Conservation (phyloP, 2,797 vertebrate genomes). For the Gallinago nigripennis region DNA sequence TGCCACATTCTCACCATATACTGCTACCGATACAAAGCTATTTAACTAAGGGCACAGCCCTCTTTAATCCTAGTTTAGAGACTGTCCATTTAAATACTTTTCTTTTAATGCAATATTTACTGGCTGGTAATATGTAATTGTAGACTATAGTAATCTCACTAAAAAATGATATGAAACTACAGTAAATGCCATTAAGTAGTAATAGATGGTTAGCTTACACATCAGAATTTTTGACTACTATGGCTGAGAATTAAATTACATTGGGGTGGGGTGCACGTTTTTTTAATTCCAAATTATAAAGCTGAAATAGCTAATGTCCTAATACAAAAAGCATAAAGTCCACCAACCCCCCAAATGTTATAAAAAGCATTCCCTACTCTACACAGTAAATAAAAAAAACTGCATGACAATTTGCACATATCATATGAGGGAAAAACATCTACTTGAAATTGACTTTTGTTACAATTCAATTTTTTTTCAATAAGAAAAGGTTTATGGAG, state of each 20-base stretch:
- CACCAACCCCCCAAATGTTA: background rate
- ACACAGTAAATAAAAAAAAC: background rate
- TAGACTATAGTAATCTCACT: slow-evolving; percentile 48
- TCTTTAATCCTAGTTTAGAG: slow-evolving; percentile 42
- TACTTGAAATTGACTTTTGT: background rate
- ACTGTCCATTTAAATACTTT: slow-evolving; percentile 13
- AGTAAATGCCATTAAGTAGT: slow-evolving; percentile 21
- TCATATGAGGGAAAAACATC: background rate
- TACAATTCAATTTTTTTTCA: background rate
- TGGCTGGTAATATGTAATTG: slow-evolving; percentile 36
- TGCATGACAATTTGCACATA: background rate
- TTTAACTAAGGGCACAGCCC: background rate
- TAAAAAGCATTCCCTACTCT: background rate
- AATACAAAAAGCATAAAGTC: background rate
- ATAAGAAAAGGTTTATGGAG: background rate
- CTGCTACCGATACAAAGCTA: background rate
- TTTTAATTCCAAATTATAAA: background rate
- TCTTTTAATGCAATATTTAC: slow-evolving; percentile 58
- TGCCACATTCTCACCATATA: background rate
- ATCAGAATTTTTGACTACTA: slow-evolving; percentile 8
- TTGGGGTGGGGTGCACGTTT: background rate
- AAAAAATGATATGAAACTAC: slow-evolving; percentile 50
- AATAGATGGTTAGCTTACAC: slow-evolving; percentile 12
- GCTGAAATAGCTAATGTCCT: background rate
- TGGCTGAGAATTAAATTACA: background rate